Evolutionary conservation across 2,888 invertebrate genomes (phyloP), one percentile per base, ranked within the genome.

Genomic region (Drosophila neonasuta): DNA sequence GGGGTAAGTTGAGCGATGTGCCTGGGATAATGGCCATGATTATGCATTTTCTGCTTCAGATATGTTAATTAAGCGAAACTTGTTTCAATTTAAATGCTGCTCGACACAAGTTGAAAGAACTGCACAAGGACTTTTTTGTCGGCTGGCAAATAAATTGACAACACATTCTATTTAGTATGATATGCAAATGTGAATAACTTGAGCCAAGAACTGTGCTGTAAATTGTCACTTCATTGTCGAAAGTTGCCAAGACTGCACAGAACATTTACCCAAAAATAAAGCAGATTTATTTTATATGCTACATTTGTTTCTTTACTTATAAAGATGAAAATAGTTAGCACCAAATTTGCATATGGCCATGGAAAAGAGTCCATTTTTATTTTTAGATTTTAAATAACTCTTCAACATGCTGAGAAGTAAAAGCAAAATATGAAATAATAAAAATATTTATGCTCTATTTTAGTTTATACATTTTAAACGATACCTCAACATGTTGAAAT

Each of bases 1-100:
- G 42, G 55, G 20, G 34, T 41, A 58, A 46, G 45, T 41, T 44
- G 54, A 54, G 50, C 32, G 65, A 59, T 65, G 57, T 51, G 29
- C 36, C 57, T 36, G 55, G 39, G 39, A 74, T 65, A 56, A 61
- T 61, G 67, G 20, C 32, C 24, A 71, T 76, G 67, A 76, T 57
- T 52, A 7, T 72, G 68, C 72, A 75, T 50, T 73, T 71, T 34
- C 20, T 41, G 48, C 9, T 41, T 10, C 50, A 48, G 41, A 51
- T 51, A 44, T 34, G 50, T 50, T 67, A 57, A 66, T 67, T 71
- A 59, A 42, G 46, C 32, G 2, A 10, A 70, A 68, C 57, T 44
- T 57, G 51, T 10, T 49, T 46, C 32, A 65, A 59, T 50, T 39
- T 30, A 10, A n/a, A 44, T 34, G n/a, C 20, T 36, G 48, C 48